Evolutionary conservation across 1,140 invertebrate genomes (phyloP).

Genomic region (Dinoponera quadriceps): DNA sequence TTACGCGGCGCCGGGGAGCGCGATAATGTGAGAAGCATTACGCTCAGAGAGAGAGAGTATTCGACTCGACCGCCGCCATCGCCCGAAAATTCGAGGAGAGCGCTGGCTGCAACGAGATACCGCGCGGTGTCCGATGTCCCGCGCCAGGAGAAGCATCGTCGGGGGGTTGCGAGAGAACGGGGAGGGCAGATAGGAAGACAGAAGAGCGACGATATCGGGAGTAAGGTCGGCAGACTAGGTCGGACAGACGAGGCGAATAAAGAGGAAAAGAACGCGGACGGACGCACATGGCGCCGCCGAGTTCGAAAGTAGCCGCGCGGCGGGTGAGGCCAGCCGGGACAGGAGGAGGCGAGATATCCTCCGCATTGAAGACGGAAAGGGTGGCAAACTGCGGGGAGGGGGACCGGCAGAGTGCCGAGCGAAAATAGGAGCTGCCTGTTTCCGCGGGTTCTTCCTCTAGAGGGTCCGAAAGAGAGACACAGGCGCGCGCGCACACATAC

Average conservation of each 20-base stretch:
- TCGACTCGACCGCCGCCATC: slow-evolving; percentile 11
- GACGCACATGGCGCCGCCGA: slow-evolving; percentile 35
- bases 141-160: slow-evolving; percentile 13
- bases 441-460: slow-evolving; percentile 58
- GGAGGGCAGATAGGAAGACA: not conserved
- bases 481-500: slow-evolving; percentile 35
- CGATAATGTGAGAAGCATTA: slow-evolving; percentile 33
- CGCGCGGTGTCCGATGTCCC: slow-evolving; percentile 17
- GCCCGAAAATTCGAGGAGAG: slow-evolving; percentile 17
- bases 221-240: slow-evolving; percentile 6
- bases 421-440: slow-evolving; percentile 69
- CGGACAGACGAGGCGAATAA: not conserved
- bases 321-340: slow-evolving; percentile 39
- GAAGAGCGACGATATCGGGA: not conserved
- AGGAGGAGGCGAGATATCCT: slow-evolving; percentile 35
- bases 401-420: slow-evolving; percentile 3
- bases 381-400: not conserved
- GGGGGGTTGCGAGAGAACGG: not conserved
- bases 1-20: slow-evolving; percentile 2
- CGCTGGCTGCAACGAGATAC: slow-evolving; percentile 18
- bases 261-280: slow-evolving; percentile 35
- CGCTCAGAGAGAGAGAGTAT: not conserved
- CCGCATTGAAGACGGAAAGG: slow-evolving; percentile 9
- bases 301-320: slow-evolving; percentile 58
- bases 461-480: slow-evolving; percentile 42